phyloP scores from a whole-genome alignment of 2,888 invertebrate genomes.

The Philaethria dido region DNA sequence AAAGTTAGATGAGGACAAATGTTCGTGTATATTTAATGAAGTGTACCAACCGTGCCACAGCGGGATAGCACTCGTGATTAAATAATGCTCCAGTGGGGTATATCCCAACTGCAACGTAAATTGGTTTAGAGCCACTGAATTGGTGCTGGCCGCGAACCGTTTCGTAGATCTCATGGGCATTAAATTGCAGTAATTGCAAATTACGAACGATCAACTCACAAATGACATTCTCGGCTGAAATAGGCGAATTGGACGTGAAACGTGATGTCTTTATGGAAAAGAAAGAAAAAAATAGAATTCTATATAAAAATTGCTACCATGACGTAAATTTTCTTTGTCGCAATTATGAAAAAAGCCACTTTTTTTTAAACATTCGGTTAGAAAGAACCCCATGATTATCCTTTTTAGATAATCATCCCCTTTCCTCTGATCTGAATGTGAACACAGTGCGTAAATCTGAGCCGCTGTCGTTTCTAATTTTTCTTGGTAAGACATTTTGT shows the following conservation, averaged over 20 bases:
- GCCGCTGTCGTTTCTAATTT: slow-evolving; percentile 67
- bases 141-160: slow-evolving; percentile 82
- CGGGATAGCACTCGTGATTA: slow-evolving; percentile 93
- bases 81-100: slow-evolving; percentile 91
- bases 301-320: slow-evolving; percentile 52
- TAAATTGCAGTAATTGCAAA: slow-evolving; percentile 91
- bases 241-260: not conserved
- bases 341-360: slow-evolving; percentile 85
- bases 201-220: slow-evolving; percentile 87
- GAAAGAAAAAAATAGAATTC: not conserved
- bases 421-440: slow-evolving; percentile 84
- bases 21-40: not conserved
- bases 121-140: slow-evolving; percentile 78
- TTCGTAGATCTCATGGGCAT: slow-evolving; percentile 93
- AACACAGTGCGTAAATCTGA: slow-evolving; percentile 86
- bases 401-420: slow-evolving; percentile 89
- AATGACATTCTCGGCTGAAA: slow-evolving; percentile 68
- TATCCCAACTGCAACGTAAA: slow-evolving; percentile 87
- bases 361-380: slow-evolving; percentile 88
- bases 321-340: slow-evolving; percentile 53
- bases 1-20: not conserved
- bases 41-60: slow-evolving; percentile 86
- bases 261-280: not conserved
- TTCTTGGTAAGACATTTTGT: slow-evolving; percentile 62
- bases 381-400: slow-evolving; percentile 90